Evolutionary conservation across 92 coral and sea anemone species (phyloP), one percentile per base, ranked within the genome.

Genomic region (Zoanthus sociatus): DNA sequence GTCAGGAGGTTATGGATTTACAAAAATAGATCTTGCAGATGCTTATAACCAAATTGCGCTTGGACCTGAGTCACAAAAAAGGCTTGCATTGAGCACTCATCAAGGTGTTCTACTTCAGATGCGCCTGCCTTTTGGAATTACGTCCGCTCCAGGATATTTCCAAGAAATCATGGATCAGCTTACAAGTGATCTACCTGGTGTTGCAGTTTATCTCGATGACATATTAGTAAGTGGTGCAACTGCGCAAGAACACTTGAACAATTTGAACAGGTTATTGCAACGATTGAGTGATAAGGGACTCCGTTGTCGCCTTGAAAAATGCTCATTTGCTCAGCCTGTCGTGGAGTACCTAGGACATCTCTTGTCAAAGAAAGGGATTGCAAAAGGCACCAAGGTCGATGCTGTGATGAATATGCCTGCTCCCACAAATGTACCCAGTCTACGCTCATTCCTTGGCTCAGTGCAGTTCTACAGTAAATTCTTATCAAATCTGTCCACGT

Each of bases 1-100:
- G 45, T 63, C 76, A 31, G 63, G 90, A 18, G 90, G 90, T 45
- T 68, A 83, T 53, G 69, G 89, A 17, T 87, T 84, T 48, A 26
- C 88, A 30, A 87, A 84, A 71, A 83, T 87, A 44, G 90, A 87
- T 37, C 90, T 87, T 45, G 88, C 88, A 16, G 78, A 87, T 68
- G 71, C 31, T n/a, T 66, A 1, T 66, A 66, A 66, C 37, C 71
- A 66, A 66, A 66, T 66, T 66, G 71, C 71, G 18, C 71, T 66
- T 18, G 71, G 71, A 66, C 37, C 71, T 10, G 71, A 66, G 71
- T 66, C 37, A 66, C 71, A 64, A 66, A 66, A 66, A 66, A 66
- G 64, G 30, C 71, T 66, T n/a, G 71, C 71, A 66, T 18, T 66
- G 33, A 66, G 71, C 30, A 66, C 71, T 66, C 33, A 66, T 66